Evolutionary conservation across 2,113 vertebrate genomes (phyloP).

Genomic region (Nerophis ophidion): DNA sequence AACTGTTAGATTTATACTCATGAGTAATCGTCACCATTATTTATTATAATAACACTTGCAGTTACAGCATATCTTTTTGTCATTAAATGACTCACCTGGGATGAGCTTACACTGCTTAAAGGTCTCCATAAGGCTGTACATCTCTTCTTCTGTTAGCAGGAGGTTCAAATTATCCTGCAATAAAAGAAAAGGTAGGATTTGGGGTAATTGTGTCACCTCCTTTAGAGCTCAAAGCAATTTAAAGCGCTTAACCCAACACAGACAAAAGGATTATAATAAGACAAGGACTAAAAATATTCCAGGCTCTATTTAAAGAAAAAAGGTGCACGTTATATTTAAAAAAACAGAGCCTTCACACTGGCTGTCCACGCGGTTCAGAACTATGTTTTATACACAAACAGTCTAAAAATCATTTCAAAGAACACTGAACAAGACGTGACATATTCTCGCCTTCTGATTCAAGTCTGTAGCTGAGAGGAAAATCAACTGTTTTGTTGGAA

Average conservation of each 20-base stretch:
- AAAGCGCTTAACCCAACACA: not conserved
- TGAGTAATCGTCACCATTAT: not conserved
- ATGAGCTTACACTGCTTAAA: slow-evolving; percentile 89
- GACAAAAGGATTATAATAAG: not conserved
- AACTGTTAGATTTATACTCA: no score
- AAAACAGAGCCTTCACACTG: not conserved
- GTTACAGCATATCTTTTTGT: not conserved
- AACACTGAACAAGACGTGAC: not conserved
- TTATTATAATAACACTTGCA: no score
- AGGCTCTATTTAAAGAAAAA: not conserved
- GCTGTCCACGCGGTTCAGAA: no score
- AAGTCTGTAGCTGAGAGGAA: not conserved
- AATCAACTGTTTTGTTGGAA: not conserved
- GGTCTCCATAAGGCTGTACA: slow-evolving; percentile 89
- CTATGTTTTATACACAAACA: not conserved
- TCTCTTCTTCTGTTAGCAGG: slow-evolving; percentile 92
- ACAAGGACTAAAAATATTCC: not conserved
- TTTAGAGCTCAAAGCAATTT: not conserved
- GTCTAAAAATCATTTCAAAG: not conserved
- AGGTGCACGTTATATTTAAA: slow-evolving; percentile 1
- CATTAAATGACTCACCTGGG: slow-evolving; percentile 72
- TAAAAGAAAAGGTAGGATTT: not conserved
- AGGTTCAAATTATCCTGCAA: slow-evolving; percentile 91
- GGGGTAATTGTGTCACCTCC: not conserved
- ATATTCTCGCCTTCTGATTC: not conserved